Conservation (phyloP, 1,140 invertebrate species). For the Leptopilina clavipes region DNA sequence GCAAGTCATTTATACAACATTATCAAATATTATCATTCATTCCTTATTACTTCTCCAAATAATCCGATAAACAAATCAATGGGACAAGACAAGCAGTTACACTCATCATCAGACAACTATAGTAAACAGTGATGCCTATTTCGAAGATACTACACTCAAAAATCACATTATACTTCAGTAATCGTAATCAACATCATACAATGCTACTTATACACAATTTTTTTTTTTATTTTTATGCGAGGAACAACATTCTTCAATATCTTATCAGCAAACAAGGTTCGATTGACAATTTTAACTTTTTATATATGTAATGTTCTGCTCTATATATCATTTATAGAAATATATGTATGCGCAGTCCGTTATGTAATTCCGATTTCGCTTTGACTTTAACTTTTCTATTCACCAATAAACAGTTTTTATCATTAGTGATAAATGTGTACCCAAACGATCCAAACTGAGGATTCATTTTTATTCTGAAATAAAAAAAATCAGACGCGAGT, state of each 20-base stretch:
- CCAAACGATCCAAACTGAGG: too few relatives aligned
- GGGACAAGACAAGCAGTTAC: slow-evolving; percentile 29
- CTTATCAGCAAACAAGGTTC: slow-evolving; percentile 73
- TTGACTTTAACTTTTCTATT: too few relatives aligned
- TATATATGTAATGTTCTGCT: too few relatives aligned
- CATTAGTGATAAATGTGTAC: too few relatives aligned
- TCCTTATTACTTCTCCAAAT: slow-evolving; percentile 38
- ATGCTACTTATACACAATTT: slow-evolving; percentile 42
- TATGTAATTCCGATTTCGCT: too few relatives aligned
- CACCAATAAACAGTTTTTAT: too few relatives aligned
- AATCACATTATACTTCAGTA: slow-evolving; percentile 64
- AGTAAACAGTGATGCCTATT: slow-evolving; percentile 41
- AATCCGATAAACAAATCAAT: slow-evolving; percentile 42
- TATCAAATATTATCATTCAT: slow-evolving; percentile 50
- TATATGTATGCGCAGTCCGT: too few relatives aligned
- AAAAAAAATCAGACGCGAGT: too few relatives aligned
- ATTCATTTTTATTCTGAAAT: too few relatives aligned
- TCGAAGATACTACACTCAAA: slow-evolving; percentile 65
- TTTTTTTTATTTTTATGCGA: slow-evolving; percentile 47
- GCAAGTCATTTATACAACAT: slow-evolving; percentile 65
- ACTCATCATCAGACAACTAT: slow-evolving; percentile 41
- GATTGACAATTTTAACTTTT: slow-evolving; percentile 61
- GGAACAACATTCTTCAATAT: slow-evolving; percentile 65
- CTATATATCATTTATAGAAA: too few relatives aligned
- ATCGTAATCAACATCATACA: slow-evolving; percentile 60